Evolutionary conservation across 2,113 vertebrate species (phyloP).

Genomic region (Zapus hudsonius): DNA sequence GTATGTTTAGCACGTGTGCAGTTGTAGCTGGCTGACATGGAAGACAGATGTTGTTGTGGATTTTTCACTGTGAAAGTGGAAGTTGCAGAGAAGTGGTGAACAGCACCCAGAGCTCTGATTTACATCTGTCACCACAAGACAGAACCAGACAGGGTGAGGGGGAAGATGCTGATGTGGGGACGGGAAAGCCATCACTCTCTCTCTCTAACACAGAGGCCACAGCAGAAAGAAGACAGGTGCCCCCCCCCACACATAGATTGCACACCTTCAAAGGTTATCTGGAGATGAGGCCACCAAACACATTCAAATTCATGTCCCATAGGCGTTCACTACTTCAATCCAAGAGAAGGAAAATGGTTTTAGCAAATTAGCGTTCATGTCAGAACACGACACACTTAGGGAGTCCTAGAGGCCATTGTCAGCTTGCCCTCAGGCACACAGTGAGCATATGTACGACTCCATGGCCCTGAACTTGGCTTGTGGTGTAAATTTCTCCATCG

Average conservation of each 20-base stretch:
- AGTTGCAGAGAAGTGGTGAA: background rate
- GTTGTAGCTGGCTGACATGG: conserved; percentile 29
- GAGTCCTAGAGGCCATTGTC: background rate
- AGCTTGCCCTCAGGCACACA: background rate
- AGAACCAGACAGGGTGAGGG: background rate
- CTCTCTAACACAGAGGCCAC: too few relatives aligned
- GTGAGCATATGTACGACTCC: rapidly evolving
- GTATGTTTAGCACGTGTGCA: background rate
- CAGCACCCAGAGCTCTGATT: background rate
- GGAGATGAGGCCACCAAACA: background rate
- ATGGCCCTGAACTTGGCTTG: background rate
- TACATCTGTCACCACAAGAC: background rate
- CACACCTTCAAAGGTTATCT: background rate
- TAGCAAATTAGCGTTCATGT: background rate
- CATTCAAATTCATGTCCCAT: background rate
- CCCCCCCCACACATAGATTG: background rate
- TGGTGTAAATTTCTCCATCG: background rate
- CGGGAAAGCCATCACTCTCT: too few relatives aligned
- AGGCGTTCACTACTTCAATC: background rate
- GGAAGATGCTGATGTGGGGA: background rate
- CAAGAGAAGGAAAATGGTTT: background rate
- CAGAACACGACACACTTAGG: background rate
- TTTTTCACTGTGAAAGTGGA: conserved; percentile 46
- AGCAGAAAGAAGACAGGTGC: too few relatives aligned
- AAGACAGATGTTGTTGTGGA: conserved; percentile 13